These are phyloP conservation scores for Discoglossus pictus DNA, from an alignment of 2,797 vertebrate species.

Conservation along the genomic window DNA sequence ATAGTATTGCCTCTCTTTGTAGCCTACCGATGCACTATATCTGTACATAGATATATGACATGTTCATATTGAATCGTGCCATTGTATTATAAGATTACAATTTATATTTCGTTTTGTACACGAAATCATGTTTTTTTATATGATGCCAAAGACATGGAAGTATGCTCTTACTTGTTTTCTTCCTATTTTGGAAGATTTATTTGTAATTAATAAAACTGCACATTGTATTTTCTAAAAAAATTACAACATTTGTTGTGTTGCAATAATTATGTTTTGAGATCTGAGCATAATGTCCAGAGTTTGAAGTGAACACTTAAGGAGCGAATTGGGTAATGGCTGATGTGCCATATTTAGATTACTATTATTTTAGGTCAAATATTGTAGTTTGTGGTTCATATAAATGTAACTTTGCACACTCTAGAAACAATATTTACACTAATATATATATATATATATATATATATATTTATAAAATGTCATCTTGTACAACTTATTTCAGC, in stretches of 20 bases:
- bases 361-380: too few relatives aligned
- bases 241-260: not conserved
- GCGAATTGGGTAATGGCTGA: too few relatives aligned
- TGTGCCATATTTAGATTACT: too few relatives aligned
- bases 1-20: constrained; percentile 66
- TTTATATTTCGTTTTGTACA: constrained; percentile 89
- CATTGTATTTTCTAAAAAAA: constrained; percentile 44
- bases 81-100: constrained; percentile 87
- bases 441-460: too few relatives aligned
- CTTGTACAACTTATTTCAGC: too few relatives aligned
- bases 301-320: not conserved
- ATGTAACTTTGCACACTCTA: too few relatives aligned
- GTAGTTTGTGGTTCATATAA: too few relatives aligned
- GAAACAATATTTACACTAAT: too few relatives aligned
- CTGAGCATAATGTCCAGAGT: not conserved
- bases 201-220: constrained; percentile 75
- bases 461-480: too few relatives aligned
- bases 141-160: constrained; percentile 94
- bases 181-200: constrained; percentile 81
- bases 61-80: constrained; percentile 98
- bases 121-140: constrained; percentile 80
- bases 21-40: constrained; percentile 88
- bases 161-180: constrained; percentile 82
- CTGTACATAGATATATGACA: constrained; percentile 88
- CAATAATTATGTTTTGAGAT: not conserved